Percentiles rank a stretch among this genome's conserved stretches.
phyloP scores from a whole-genome alignment of 2,797 vertebrate genomes.

The Chiroxiphia lanceolata region DNA sequence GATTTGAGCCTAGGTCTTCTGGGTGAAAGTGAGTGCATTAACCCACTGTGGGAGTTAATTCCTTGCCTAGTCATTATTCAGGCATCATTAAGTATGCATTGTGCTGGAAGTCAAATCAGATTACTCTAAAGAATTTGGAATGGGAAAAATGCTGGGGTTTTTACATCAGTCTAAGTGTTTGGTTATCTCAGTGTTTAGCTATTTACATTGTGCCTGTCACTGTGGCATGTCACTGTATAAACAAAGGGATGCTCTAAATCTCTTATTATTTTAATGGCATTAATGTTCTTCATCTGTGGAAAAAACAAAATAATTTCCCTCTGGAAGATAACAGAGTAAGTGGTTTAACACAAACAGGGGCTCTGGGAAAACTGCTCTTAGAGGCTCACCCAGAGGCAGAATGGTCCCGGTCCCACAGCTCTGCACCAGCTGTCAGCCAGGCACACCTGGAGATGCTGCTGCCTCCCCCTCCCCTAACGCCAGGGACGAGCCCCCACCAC shows the following conservation, averaged over 20 bases:
- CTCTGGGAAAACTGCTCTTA: neutral
- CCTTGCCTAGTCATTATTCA: slow-evolving; percentile 48
- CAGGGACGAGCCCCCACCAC: neutral
- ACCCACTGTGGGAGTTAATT: slow-evolving; percentile 49
- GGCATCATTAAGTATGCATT: slow-evolving; percentile 50
- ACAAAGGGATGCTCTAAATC: slow-evolving; percentile 34
- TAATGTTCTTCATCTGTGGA: neutral
- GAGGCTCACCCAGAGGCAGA: neutral
- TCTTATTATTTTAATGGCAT: slow-evolving; percentile 49
- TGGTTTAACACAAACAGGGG: neutral
- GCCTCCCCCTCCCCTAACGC: fast-evolving
- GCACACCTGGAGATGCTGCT: neutral
- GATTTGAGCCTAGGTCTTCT: slow-evolving; percentile 29
- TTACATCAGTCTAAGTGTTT: slow-evolving; percentile 13
- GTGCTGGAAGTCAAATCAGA: slow-evolving; percentile 57
- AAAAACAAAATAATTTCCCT: neutral
- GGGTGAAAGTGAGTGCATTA: slow-evolving; percentile 42
- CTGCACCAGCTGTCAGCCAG: fast-evolving
- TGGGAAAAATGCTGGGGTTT: slow-evolving; percentile 42
- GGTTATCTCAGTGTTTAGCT: slow-evolving; percentile 47
- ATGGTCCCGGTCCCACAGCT: neutral
- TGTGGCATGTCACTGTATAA: slow-evolving; percentile 36
- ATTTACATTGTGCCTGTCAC: slow-evolving; percentile 49
- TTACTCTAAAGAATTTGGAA: slow-evolving; percentile 58
- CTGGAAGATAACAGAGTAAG: neutral